Conservation (phyloP, 53 echinoderm and acorn worm species). For the Paelopatides confundens region DNA sequence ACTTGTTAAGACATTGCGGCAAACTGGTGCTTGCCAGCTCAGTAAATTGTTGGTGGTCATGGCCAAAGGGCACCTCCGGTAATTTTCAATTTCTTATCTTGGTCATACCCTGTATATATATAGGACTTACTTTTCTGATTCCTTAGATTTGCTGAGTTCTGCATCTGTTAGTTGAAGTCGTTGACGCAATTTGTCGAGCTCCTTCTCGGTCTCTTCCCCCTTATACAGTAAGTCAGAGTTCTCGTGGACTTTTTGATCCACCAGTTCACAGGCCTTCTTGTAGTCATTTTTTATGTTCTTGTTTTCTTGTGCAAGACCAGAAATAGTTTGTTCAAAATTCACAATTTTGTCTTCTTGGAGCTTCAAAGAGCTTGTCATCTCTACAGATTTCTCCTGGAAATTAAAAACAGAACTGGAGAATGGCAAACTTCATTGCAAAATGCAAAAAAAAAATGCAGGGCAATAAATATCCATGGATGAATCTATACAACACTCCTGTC, state of each 20-base stretch:
- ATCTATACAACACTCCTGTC: no score
- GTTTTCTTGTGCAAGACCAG: constrained; percentile 64
- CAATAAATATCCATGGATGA: background rate
- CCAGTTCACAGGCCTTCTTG: constrained; percentile 89
- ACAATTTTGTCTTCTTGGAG: constrained; percentile 51
- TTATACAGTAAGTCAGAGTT: constrained; percentile 81
- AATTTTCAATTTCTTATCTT: no score
- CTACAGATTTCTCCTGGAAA: constrained; percentile 33
- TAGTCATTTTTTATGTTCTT: constrained; percentile 72
- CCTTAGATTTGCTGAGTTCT: constrained; percentile 62
- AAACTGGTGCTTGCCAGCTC: no score
- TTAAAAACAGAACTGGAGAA: background rate
- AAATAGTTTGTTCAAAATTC: constrained; percentile 63
- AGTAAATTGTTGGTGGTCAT: no score
- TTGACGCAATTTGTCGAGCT: constrained; percentile 73
- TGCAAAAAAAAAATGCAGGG: background rate
- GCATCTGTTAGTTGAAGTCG: constrained; percentile 71
- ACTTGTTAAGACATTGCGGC: no score
- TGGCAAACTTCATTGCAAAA: no score
- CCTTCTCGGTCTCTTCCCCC: constrained; percentile 72
- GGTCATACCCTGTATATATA: no score
- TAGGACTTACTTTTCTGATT: constrained; percentile 71
- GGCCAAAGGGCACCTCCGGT: no score
- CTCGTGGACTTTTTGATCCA: constrained; percentile 70
- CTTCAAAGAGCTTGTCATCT: constrained; percentile 42